Evolutionary conservation across 2,113 vertebrate genomes (phyloP).

Genomic region (Nothoprocta pentlandii): DNA sequence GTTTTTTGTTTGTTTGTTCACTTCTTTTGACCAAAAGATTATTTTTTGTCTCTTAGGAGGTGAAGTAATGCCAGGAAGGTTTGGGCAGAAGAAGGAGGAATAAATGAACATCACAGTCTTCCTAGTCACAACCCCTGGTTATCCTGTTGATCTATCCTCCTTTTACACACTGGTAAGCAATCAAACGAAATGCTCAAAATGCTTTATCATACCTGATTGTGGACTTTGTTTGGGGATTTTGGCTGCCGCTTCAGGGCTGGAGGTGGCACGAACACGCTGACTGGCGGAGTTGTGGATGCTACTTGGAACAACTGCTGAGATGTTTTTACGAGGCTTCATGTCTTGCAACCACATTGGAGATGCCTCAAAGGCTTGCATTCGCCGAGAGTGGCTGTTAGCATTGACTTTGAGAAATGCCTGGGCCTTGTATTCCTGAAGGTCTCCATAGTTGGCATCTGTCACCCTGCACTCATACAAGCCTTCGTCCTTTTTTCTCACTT

Average conservation of each 20-base stretch:
- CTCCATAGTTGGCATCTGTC: constrained; percentile 92
- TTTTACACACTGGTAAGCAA: constrained; percentile 47
- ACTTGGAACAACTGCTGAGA: constrained; percentile 80
- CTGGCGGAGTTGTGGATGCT: constrained; percentile 83
- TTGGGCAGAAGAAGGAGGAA: not conserved
- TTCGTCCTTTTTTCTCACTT: constrained; percentile 93
- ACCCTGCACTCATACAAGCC: constrained; percentile 94
- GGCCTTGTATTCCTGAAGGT: constrained; percentile 93
- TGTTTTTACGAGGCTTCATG: constrained; percentile 89
- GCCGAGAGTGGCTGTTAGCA: constrained; percentile 83
- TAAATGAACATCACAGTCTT: not conserved
- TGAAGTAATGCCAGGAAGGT: not conserved
- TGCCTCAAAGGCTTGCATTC: constrained; percentile 89
- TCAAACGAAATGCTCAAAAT: constrained; percentile 75
- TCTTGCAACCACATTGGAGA: constrained; percentile 94
- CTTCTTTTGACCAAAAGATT: constrained; percentile 12
- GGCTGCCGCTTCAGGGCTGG: constrained; percentile 88
- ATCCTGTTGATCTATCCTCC: constrained; percentile 30
- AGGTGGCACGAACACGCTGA: constrained; percentile 84
- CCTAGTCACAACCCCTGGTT: constrained; percentile 40
- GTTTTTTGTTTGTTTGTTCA: not conserved
- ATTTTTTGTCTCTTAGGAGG: constrained; percentile 17
- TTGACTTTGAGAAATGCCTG: constrained; percentile 93
- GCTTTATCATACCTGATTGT: constrained; percentile 90
- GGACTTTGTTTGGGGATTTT: constrained; percentile 91